Conservation (phyloP, 2,113 vertebrate species). For the Bubo scandiacus region DNA sequence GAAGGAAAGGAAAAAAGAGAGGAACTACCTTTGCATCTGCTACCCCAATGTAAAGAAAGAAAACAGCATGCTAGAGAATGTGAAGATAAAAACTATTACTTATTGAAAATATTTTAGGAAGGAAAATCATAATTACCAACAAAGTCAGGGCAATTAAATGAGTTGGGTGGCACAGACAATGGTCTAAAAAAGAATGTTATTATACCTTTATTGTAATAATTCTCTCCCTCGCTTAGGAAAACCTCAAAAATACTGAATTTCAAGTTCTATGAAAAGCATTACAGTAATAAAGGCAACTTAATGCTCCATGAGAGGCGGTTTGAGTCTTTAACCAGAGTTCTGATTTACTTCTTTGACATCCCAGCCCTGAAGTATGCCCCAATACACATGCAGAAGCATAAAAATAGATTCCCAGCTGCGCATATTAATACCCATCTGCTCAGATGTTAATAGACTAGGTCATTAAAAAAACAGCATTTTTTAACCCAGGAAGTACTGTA, state of each 20-base stretch:
- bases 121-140: background rate
- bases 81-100: background rate
- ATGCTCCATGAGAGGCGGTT: background rate
- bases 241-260: background rate
- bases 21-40: background rate
- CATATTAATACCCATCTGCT: background rate
- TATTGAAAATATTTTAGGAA: background rate
- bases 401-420: background rate
- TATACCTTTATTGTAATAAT: background rate
- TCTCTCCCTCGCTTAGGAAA: background rate
- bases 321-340: background rate
- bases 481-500: background rate
- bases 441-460: rapidly evolving
- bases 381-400: background rate
- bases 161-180: background rate
- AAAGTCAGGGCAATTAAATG: background rate
- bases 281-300: background rate
- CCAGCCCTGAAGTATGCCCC: background rate
- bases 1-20: background rate
- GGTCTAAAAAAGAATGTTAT: background rate
- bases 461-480: background rate
- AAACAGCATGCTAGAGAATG: background rate
- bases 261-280: background rate
- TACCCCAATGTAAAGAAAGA: background rate
- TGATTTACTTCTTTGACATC: background rate